phyloP scores from a whole-genome alignment of 2,888 invertebrate genomes.

The Agapostemon virescens region DNA sequence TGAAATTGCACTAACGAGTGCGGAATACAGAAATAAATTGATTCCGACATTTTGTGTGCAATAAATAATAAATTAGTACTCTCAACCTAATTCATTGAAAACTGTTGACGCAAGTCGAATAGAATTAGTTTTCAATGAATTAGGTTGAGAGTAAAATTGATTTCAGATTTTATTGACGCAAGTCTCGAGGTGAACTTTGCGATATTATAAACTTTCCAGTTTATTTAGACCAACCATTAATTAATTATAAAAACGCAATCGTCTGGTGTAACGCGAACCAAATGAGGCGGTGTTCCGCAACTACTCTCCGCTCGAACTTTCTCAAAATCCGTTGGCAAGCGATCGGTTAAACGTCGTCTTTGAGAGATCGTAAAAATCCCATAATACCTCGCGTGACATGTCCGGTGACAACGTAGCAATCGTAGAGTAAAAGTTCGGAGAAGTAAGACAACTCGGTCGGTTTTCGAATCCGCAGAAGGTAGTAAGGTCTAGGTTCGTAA shows the following conservation, averaged over 20 bases:
- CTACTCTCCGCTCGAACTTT: no score
- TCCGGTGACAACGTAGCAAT: conserved; percentile 11
- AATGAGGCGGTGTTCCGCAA: no score
- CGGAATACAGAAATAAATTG: no score
- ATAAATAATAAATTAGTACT: no score
- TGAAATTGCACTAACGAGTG: no score
- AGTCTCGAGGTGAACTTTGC: neutral
- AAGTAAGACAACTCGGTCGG: neutral
- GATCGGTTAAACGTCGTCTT: neutral
- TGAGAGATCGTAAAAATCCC: neutral
- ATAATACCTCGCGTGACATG: neutral
- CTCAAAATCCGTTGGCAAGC: neutral
- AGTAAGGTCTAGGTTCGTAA: conserved; percentile 61
- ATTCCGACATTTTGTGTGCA: no score
- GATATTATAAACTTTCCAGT: neutral
- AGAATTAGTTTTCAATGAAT: no score
- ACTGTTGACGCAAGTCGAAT: no score
- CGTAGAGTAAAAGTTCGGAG: conserved; percentile 1
- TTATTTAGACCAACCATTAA: neutral
- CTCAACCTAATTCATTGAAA: no score
- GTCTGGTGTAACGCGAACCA: neutral
- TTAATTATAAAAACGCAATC: neutral
- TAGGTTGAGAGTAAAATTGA: neutral
- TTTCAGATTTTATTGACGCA: neutral
- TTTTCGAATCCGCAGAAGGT: conserved; percentile 37